A percentile compares a stretch with the other conserved stretches of the same genome.
Conservation (phyloP, 2,888 invertebrate species). For the Pseudococcus viburni region DNA sequence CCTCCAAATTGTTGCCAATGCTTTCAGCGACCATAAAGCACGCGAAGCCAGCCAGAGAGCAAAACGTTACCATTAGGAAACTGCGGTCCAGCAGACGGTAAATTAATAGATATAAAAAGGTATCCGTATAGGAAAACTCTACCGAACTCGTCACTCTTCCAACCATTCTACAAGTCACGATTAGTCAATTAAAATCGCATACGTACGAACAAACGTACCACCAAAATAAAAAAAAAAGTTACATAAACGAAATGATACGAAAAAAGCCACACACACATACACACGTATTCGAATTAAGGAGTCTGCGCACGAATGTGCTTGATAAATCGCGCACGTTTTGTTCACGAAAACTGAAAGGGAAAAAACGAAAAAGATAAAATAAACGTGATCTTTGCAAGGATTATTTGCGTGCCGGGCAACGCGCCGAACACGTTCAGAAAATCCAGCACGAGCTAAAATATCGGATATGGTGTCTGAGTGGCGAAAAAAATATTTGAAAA, state of each 20-base stretch:
- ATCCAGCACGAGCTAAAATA: not conserved
- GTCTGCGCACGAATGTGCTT: slow-evolving; percentile 52
- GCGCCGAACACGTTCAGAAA: slow-evolving; percentile 15
- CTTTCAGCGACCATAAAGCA: not conserved
- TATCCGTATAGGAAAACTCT: not conserved
- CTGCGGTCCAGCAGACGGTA: not conserved
- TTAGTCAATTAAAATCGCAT: slow-evolving; percentile 48
- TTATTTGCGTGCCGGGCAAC: slow-evolving; percentile 27
- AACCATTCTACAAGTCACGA: slow-evolving; percentile 32
- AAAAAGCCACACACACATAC: slow-evolving; percentile 23
- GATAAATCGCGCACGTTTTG: slow-evolving; percentile 57
- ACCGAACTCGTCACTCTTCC: slow-evolving; percentile 9
- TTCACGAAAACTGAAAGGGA: not conserved
- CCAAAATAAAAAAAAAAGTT: not conserved
- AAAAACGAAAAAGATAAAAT: not conserved
- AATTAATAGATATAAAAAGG: not conserved
- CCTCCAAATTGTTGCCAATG: not conserved
- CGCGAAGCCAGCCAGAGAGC: not conserved
- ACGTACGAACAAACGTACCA: slow-evolving; percentile 20
- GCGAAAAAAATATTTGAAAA: not conserved
- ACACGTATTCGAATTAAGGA: not conserved
- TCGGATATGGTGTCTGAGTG: not conserved
- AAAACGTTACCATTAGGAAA: slow-evolving; percentile 15
- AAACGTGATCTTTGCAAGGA: slow-evolving; percentile 55
- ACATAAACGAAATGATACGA: slow-evolving; percentile 30